These are phyloP conservation scores for Drosophila algonquin DNA, from an alignment of 2,888 invertebrate genomes.

Conservation along the genomic window DNA sequence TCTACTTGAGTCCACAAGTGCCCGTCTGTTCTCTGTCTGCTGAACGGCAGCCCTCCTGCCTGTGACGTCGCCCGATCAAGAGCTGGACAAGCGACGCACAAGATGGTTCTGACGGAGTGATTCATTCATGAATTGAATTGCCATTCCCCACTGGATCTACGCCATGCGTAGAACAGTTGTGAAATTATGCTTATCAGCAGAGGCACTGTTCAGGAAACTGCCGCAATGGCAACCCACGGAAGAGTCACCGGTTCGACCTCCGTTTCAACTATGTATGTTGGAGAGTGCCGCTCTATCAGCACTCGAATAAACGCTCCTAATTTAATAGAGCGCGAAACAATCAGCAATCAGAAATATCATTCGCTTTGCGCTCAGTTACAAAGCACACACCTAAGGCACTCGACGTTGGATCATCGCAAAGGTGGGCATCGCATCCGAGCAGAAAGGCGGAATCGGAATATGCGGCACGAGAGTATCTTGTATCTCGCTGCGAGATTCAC, in stretches of 20 bases:
- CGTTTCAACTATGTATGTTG: background rate
- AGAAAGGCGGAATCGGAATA: background rate
- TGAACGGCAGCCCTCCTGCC: conserved; percentile 5
- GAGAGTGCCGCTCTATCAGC: conserved; percentile 14
- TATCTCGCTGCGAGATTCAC: background rate
- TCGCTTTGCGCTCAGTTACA: conserved; percentile 56
- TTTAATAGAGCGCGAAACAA: conserved; percentile 47
- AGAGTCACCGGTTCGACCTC: background rate
- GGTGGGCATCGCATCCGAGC: conserved; percentile 9
- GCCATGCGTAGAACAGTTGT: conserved; percentile 43
- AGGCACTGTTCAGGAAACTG: conserved; percentile 3
- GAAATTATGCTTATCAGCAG: conserved; percentile 60
- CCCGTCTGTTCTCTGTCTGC: conserved; percentile 37
- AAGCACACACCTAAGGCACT: conserved; percentile 34
- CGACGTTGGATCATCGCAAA: conserved; percentile 43
- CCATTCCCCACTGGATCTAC: conserved; percentile 27
- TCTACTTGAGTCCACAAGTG: conserved; percentile 28
- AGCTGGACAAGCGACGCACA: conserved; percentile 5
- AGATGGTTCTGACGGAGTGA: conserved; percentile 35
- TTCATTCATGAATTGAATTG: conserved; percentile 51
- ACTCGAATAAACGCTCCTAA: conserved; percentile 42
- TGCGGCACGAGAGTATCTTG: conserved; percentile 25
- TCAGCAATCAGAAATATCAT: conserved; percentile 33
- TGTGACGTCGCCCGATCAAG: conserved; percentile 13
- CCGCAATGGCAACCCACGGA: conserved; percentile 9